These are phyloP conservation scores for Amazona guildingii DNA, from an alignment of 2,113 vertebrate genomes.

Conservation along the genomic window DNA sequence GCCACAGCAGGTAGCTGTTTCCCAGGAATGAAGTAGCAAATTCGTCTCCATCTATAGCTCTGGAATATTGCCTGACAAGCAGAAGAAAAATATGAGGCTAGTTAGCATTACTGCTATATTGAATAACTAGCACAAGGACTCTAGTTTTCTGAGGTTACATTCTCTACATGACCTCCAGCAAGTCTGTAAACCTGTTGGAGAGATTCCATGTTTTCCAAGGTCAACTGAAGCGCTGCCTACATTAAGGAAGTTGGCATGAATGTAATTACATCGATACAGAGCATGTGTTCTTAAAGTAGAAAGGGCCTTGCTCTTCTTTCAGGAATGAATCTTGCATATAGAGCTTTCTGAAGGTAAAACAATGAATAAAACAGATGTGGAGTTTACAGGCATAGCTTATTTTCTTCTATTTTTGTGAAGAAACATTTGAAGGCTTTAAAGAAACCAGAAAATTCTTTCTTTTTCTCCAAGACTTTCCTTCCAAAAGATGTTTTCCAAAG, in stretches of 20 bases:
- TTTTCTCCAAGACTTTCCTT: neutral
- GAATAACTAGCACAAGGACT: neutral
- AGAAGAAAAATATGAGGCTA: neutral
- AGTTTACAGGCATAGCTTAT: neutral
- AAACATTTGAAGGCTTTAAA: neutral
- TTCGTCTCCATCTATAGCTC: neutral
- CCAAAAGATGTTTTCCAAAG: slow-evolving; percentile 5
- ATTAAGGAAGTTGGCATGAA: neutral
- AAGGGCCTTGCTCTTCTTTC: neutral
- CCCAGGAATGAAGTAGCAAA: neutral
- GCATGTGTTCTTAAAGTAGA: neutral
- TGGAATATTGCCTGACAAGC: neutral
- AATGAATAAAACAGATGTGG: neutral
- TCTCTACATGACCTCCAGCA: neutral
- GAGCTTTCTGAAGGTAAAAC: neutral
- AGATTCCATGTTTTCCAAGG: neutral
- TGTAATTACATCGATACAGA: neutral
- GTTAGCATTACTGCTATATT: neutral
- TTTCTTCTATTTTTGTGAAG: neutral
- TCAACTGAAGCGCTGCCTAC: neutral
- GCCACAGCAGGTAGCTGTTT: neutral
- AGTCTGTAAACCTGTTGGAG: neutral
- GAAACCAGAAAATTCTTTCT: neutral
- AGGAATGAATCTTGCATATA: neutral
- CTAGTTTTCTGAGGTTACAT: neutral